A percentile compares a stretch with the other conserved stretches of the same genome.
Evolutionary conservation across 2,888 invertebrate species (phyloP).

Genomic region (Liposcelis brunnea): DNA sequence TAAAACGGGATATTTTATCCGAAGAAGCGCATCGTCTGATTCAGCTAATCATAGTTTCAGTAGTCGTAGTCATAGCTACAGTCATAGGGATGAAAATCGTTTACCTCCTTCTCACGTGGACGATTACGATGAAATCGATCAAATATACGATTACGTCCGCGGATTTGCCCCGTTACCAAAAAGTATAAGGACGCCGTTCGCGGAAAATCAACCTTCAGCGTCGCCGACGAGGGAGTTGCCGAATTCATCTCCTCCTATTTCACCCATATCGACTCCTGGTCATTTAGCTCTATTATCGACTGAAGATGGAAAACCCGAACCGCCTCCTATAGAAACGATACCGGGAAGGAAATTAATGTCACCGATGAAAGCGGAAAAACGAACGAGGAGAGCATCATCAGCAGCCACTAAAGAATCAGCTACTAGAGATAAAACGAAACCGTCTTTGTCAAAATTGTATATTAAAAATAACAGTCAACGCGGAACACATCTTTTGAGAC

Average conservation of each 20-base stretch:
- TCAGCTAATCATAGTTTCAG: constrained; percentile 31
- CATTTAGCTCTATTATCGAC: constrained; percentile 30
- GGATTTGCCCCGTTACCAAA: constrained; percentile 83
- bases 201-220: constrained; percentile 23
- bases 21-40: constrained; percentile 64
- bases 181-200: constrained; percentile 49
- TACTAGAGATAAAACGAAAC: constrained; percentile 34
- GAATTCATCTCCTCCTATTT: constrained; percentile 21
- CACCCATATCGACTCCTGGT: constrained; percentile 18
- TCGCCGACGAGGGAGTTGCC: constrained; percentile 16
- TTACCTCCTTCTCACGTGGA: constrained; percentile 40
- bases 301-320: constrained; percentile 58
- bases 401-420: constrained; percentile 35
- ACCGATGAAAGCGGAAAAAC: constrained; percentile 45
- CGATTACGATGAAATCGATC: constrained; percentile 90
- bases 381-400: constrained; percentile 46
- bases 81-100: constrained; percentile 40
- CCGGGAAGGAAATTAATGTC: constrained; percentile 53
- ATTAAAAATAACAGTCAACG: constrained; percentile 56
- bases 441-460: constrained; percentile 49
- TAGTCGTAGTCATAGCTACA: constrained; percentile 29
- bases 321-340: constrained; percentile 82
- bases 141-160: constrained; percentile 88
- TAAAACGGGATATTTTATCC: constrained; percentile 31
- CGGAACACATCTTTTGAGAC: constrained; percentile 46